Evolutionary conservation across 35 echinoderm and acorn worm genomes (phyloP).

Genomic region (Diadema setosum): DNA sequence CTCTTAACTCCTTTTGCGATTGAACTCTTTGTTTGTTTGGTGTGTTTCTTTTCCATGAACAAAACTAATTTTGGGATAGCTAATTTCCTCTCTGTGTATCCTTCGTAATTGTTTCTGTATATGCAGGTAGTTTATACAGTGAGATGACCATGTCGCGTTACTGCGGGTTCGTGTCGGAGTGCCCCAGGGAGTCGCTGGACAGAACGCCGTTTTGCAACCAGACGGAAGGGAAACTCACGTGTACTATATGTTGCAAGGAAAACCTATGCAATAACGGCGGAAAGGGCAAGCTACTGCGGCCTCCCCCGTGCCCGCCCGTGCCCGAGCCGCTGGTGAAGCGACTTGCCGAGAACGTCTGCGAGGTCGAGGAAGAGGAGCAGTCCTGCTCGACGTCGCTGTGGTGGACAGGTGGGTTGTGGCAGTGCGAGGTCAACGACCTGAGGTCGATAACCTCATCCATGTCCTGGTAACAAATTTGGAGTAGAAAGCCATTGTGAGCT

Average conservation of each 20-base stretch:
- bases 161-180: constrained; percentile 10
- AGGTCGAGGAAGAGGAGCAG: not conserved
- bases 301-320: constrained; percentile 62
- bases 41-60: too few relatives aligned
- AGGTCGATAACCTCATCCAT: not conserved
- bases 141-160: constrained; percentile 53
- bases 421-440: not conserved
- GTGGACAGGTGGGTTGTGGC: not conserved
- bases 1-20: too few relatives aligned
- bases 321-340: constrained; percentile 47
- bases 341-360: constrained; percentile 22
- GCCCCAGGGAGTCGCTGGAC: not conserved
- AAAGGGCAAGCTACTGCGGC: constrained; percentile 28
- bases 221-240: constrained; percentile 8
- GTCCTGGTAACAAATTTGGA: not conserved
- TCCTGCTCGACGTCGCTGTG: not conserved
- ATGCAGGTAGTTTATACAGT: constrained; percentile 40
- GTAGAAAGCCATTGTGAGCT: not conserved
- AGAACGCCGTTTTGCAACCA: constrained; percentile 32
- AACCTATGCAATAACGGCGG: constrained; percentile 50
- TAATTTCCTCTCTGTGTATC: too few relatives aligned
- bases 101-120: not conserved
- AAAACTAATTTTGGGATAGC: too few relatives aligned
- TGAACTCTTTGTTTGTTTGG: too few relatives aligned
- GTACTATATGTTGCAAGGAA: constrained; percentile 40